Evolutionary conservation across 2,888 invertebrate genomes (phyloP).

Genomic region (Chloroclystis v-ata): DNA sequence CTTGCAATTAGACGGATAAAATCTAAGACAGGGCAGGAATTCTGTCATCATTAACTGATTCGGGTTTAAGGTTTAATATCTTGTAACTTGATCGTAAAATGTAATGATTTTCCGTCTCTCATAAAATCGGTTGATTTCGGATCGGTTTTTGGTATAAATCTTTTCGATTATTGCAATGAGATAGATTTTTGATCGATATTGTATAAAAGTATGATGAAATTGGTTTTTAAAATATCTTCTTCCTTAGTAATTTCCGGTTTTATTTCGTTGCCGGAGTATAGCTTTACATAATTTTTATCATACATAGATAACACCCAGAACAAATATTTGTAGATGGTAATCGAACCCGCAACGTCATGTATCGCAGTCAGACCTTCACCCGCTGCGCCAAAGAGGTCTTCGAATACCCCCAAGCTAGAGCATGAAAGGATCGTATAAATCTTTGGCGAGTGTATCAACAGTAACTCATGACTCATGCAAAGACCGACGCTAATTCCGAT

Average conservation of each 20-base stretch:
- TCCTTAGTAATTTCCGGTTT: no score
- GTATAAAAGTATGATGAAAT: slow-evolving; percentile 5
- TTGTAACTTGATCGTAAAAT: slow-evolving; percentile 17
- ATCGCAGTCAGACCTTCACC: no score
- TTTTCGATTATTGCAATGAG: no score
- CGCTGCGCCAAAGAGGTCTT: no score
- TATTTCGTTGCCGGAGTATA: no score
- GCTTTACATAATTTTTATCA: no score
- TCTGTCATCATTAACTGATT: slow-evolving; percentile 27
- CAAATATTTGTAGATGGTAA: no score
- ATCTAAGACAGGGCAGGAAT: slow-evolving; percentile 36
- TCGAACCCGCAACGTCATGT: no score
- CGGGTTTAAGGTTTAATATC: slow-evolving; percentile 11
- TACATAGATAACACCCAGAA: no score
- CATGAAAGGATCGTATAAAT: neutral
- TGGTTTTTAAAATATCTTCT: no score
- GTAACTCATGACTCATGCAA: slow-evolving; percentile 19
- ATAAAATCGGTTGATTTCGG: slow-evolving; percentile 6
- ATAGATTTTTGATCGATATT: neutral
- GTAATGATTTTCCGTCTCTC: slow-evolving; percentile 7
- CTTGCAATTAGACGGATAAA: slow-evolving; percentile 44
- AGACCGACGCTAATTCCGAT: slow-evolving; percentile 20
- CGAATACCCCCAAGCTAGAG: no score
- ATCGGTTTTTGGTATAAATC: neutral
- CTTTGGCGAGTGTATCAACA: slow-evolving; percentile 10